Evolutionary conservation across 1,140 invertebrate species (phyloP).

Genomic region (Leucophenga varia): DNA sequence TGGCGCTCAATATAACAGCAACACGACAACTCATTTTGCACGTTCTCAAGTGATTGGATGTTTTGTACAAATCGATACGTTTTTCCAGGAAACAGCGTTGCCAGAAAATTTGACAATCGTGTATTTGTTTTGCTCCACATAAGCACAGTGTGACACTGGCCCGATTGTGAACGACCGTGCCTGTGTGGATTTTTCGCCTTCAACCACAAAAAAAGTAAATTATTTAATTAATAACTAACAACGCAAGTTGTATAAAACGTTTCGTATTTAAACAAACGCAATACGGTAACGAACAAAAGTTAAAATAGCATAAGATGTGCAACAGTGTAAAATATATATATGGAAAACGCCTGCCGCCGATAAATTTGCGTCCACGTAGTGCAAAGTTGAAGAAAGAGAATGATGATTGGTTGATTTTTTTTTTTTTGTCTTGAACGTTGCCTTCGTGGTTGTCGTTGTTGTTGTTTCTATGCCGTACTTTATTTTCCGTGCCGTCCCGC

Average conservation of each 20-base stretch:
- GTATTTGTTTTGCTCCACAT: too few species aligned
- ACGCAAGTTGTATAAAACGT: conserved; percentile 10
- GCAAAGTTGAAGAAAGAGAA: conserved; percentile 24
- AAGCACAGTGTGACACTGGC: background rate
- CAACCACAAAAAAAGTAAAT: conserved; percentile 3
- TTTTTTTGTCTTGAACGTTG: conserved; percentile 13
- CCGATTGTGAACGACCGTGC: too few species aligned
- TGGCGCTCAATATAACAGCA: too few species aligned
- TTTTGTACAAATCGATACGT: too few species aligned
- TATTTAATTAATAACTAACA: conserved; percentile 15
- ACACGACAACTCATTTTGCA: too few species aligned
- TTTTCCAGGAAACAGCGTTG: too few species aligned
- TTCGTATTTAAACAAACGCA: background rate
- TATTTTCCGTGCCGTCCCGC: too few species aligned
- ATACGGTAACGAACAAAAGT: conserved; percentile 1
- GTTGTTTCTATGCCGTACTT: too few species aligned
- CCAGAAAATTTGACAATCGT: too few species aligned
- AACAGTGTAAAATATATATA: background rate
- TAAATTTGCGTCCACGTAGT: conserved; percentile 44
- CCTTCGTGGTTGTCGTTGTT: too few species aligned
- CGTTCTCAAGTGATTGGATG: too few species aligned
- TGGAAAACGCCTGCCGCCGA: conserved; percentile 5
- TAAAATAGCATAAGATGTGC: background rate
- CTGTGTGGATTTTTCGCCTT: too few species aligned
- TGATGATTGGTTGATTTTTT: conserved; percentile 11